Evolutionary conservation across 2,797 vertebrate genomes (phyloP), one percentile per base, ranked within the genome.

Genomic region (Sebastes jordani): DNA sequence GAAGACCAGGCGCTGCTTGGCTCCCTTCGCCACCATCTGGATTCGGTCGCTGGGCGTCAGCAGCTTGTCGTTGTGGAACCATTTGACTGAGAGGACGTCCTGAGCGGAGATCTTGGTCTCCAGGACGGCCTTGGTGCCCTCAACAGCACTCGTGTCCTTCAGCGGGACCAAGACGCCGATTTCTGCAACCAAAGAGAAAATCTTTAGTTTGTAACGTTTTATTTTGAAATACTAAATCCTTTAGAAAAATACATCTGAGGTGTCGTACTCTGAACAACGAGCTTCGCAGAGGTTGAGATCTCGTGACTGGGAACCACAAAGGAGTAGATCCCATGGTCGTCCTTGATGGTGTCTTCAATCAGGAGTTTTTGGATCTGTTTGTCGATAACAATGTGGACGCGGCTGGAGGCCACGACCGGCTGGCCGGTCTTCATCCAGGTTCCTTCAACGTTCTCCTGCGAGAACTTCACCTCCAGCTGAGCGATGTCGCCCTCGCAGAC

Each of bases 401-500:
- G 96, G 82, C 97, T 94, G 5, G 97, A 96, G 27, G 97, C 95
- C 0, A 96, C 89, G 71, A 99, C 90, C 73, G 97, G 95, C 36
- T 95, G 86, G 3, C 96, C 96, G 52, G 96, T 96, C 93, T 97
- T 99, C 96, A 96, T 95, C 99, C 99, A 99, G 84, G 94, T 88
- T 18, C 98, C 98, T 82, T 99, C 98, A 55, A 97, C 97, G 0
- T 98, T 97, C 95, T 98, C 98, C 80, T 98, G 96, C 56, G 99
- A 99, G 82, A 99, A 97, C 91, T 96, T 97, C 59, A 99, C 97
- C 94, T 99, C 98, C 80, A 99, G 92, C 85, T 99, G 98, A 72
- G 98, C 98, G 6, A 99, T 99, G 92, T 99, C 98, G 10, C 99
- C 97, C 90, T 99, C 99, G 10, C 99, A 99, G 84, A 99, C 92